Evolutionary conservation across 2,113 vertebrate genomes (phyloP).

Genomic region (Cyphomyrus discorhynchus): DNA sequence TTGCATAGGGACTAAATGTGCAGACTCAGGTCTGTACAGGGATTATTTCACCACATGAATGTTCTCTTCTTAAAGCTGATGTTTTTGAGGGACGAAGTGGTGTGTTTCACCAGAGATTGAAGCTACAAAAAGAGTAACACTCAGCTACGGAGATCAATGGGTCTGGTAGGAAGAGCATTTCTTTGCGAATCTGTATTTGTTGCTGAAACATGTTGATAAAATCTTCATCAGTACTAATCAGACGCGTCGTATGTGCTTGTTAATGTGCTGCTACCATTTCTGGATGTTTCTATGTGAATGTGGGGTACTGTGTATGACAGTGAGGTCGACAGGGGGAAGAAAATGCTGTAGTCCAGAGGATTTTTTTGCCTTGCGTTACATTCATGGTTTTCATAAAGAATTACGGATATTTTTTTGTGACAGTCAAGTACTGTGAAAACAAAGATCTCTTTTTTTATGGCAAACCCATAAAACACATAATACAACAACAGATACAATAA

Average conservation of each 20-base stretch:
- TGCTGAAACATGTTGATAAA: background rate
- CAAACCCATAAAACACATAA: too few relatives aligned
- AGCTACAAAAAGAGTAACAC: background rate
- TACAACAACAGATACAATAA: background rate
- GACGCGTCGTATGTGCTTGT: background rate
- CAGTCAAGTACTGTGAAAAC: background rate
- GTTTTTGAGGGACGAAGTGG: background rate
- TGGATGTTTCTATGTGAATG: background rate
- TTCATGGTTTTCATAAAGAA: background rate
- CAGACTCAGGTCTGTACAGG: background rate
- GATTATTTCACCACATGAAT: background rate
- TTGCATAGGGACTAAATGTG: background rate
- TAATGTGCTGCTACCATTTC: background rate
- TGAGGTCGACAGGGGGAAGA: background rate
- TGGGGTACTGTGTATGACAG: background rate
- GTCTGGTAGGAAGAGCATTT: slow-evolving; percentile 30
- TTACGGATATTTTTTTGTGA: background rate
- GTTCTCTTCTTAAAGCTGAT: background rate
- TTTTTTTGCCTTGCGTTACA: background rate
- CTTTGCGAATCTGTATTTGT: background rate
- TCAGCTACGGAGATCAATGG: slow-evolving; percentile 26
- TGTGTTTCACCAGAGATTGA: background rate
- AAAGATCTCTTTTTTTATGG: background rate
- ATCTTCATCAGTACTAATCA: background rate
- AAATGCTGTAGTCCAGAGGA: background rate